phyloP scores from a whole-genome alignment of 1,140 invertebrate species.

The Drosophila ercepeae region DNA sequence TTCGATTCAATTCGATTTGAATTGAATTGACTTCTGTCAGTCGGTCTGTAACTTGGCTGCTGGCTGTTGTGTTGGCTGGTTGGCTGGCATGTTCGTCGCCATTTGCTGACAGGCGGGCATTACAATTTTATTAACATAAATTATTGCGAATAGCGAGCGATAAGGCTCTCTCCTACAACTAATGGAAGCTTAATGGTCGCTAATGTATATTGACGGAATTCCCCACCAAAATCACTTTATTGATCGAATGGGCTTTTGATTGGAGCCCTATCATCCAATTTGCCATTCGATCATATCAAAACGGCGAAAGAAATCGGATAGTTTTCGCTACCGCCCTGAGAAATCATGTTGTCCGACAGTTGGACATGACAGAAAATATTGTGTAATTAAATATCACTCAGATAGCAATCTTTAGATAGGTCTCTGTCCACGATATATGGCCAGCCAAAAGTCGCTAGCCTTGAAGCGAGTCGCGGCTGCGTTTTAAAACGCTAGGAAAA shows the following conservation, averaged over 20 bases:
- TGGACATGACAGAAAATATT: constrained; percentile 62
- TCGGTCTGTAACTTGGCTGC: constrained; percentile 23
- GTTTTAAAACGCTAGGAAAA: constrained; percentile 56
- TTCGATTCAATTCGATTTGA: constrained; percentile 33
- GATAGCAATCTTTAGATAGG: constrained; percentile 39
- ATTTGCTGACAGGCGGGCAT: constrained; percentile 59
- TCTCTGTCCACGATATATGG: constrained; percentile 18
- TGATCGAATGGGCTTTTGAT: constrained; percentile 40
- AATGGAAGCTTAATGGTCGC: constrained; percentile 58
- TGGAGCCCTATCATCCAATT: constrained; percentile 15
- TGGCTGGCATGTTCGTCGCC: constrained; percentile 52
- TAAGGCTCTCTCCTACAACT: constrained; percentile 23
- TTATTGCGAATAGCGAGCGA: constrained; percentile 39
- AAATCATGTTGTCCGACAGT: constrained; percentile 43
- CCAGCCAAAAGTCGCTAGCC: constrained; percentile 54
- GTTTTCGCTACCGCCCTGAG: constrained; percentile 11
- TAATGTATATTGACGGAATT: constrained; percentile 47
- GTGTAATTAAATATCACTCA: constrained; percentile 64
- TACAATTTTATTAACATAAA: constrained; percentile 73
- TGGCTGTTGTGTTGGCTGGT: constrained; percentile 15
- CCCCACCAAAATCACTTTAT: constrained; percentile 37
- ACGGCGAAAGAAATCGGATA: constrained; percentile 5
- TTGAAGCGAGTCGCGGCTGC: constrained; percentile 33
- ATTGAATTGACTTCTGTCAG: constrained; percentile 51
- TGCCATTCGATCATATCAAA: constrained; percentile 14